These are phyloP conservation scores for Ceryle rudis DNA, from an alignment of 2,797 vertebrate species.

Conservation along the genomic window DNA sequence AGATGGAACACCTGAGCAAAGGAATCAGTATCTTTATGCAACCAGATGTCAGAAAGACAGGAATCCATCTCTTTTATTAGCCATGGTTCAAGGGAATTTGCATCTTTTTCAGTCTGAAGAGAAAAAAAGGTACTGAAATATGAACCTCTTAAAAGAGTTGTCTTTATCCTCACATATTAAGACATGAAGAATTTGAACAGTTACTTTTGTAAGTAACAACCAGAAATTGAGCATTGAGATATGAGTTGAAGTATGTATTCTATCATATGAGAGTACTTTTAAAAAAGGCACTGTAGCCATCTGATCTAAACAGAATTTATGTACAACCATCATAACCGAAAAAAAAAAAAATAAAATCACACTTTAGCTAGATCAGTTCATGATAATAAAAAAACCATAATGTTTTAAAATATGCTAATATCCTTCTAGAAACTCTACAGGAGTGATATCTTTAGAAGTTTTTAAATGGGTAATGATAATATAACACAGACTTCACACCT, in stretches of 20 bases:
- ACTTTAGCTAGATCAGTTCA: background rate
- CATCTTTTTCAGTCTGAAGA: conserved; percentile 84
- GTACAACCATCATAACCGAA: background rate
- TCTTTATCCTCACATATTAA: background rate
- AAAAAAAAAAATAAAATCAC: background rate
- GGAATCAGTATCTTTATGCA: conserved; percentile 86
- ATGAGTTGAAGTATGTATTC: background rate
- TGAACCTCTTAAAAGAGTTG: background rate
- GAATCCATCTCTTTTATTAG: conserved; percentile 92
- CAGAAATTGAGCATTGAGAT: background rate
- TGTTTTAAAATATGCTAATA: fast-evolving
- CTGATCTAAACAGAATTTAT: background rate
- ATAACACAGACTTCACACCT: background rate
- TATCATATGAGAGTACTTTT: background rate
- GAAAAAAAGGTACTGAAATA: background rate
- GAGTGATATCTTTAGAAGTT: background rate
- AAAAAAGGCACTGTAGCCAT: background rate
- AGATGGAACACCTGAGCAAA: conserved; percentile 93
- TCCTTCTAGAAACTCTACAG: background rate
- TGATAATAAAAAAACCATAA: background rate
- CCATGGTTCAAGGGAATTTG: conserved; percentile 86
- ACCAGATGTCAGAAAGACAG: conserved; percentile 91
- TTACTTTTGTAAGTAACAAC: background rate
- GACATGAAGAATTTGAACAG: background rate
- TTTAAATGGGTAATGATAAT: background rate